Conservation (phyloP, 2,797 vertebrate genomes). For the Bradypus variegatus region DNA sequence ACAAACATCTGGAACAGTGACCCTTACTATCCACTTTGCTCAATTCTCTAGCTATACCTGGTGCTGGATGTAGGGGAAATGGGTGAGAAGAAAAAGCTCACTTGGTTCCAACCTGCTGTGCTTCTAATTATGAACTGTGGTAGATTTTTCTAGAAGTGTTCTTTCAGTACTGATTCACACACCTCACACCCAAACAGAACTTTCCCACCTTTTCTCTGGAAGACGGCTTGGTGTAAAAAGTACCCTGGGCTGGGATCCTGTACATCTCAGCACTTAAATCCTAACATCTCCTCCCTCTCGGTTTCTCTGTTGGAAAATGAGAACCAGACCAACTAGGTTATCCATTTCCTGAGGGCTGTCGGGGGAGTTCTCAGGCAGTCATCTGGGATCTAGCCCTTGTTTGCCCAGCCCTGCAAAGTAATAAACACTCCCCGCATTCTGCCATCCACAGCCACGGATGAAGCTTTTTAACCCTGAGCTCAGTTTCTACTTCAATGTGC, state of each 20-base stretch:
- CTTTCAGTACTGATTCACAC: not conserved
- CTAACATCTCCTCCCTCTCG: not conserved
- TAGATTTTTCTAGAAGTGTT: conserved; percentile 3
- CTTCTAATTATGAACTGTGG: not conserved
- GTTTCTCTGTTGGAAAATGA: not conserved
- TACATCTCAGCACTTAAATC: not conserved
- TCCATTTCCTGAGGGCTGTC: not conserved
- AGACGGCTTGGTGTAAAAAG: not conserved
- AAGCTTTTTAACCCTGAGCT: not conserved
- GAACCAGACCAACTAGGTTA: not conserved
- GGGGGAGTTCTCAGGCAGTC: not conserved
- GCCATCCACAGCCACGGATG: not conserved
- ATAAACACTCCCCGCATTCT: not conserved
- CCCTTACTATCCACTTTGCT: not conserved
- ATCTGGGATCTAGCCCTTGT: not conserved
- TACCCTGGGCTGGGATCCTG: not conserved
- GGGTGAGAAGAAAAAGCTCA: conserved; percentile 10
- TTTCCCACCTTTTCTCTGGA: not conserved
- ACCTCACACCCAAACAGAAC: not conserved
- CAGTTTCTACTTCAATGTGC: not conserved
- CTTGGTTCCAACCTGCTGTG: not conserved
- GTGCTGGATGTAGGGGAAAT: not conserved
- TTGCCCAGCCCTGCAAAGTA: not conserved
- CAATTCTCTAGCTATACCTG: not conserved
- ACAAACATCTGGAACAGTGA: not conserved